phyloP scores from a whole-genome alignment of 2,113 vertebrate species.

The Xenopus borealis region DNA sequence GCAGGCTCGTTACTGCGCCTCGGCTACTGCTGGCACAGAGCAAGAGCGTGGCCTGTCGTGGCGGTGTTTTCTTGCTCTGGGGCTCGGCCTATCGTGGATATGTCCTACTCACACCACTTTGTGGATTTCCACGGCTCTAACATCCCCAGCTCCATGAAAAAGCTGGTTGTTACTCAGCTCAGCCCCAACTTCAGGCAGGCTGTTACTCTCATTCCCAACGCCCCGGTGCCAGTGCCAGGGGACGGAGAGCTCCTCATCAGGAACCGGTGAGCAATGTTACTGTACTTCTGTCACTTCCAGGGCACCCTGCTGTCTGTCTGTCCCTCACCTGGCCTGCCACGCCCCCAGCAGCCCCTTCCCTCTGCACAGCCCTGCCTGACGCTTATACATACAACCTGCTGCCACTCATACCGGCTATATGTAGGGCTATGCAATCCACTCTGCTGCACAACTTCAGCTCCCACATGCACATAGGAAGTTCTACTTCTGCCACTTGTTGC shows the following conservation, averaged over 20 bases:
- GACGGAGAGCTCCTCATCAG: constrained; percentile 85
- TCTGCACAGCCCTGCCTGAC: not conserved
- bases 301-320: too few relatives aligned
- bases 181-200: constrained; percentile 84
- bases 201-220: constrained; percentile 66
- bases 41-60: not conserved
- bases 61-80: constrained; percentile 25
- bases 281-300: too few relatives aligned
- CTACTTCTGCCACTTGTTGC: too few relatives aligned
- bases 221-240: constrained; percentile 80
- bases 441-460: too few relatives aligned
- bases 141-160: constrained; percentile 82
- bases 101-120: constrained; percentile 89
- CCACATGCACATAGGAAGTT: too few relatives aligned
- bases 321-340: too few relatives aligned
- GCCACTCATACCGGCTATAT: too few relatives aligned
- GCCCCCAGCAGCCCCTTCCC: too few relatives aligned
- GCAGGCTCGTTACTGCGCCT: constrained; percentile 20
- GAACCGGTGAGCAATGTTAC: constrained; percentile 79
- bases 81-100: constrained; percentile 77
- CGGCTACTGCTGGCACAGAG: not conserved
- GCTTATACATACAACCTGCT: not conserved
- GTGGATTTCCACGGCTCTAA: constrained; percentile 87
- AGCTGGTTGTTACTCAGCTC: constrained; percentile 82
- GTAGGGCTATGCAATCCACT: too few relatives aligned